A percentile compares a stretch with the other conserved stretches of the same genome.
phyloP scores from a whole-genome alignment of 2,797 vertebrate genomes.

The Liparis tanakae region DNA sequence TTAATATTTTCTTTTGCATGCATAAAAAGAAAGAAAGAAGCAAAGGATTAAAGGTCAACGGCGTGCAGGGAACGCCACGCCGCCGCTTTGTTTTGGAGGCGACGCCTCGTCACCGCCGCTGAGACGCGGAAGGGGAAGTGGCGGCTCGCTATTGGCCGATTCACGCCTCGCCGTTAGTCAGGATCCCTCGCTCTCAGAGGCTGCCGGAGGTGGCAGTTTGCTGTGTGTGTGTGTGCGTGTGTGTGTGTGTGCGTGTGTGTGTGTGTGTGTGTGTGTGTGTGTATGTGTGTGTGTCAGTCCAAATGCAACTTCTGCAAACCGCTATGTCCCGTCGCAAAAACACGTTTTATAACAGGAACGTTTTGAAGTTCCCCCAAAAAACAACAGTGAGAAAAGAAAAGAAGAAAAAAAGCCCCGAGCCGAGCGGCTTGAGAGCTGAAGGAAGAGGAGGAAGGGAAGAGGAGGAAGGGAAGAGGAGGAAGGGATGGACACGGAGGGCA shows the following conservation, averaged over 20 bases:
- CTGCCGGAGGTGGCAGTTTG: conserved; percentile 59
- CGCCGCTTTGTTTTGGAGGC: conserved; percentile 54
- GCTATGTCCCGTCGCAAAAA: conserved; percentile 13
- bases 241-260: conserved; percentile 11
- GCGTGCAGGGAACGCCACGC: conserved; percentile 49
- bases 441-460: not conserved
- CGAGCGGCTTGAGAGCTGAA: too few species aligned
- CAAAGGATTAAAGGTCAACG: conserved; percentile 23
- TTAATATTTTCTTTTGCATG: not conserved
- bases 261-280: conserved; percentile 41
- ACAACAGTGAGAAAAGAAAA: not conserved
- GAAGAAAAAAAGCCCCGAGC: too few species aligned
- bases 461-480: not conserved
- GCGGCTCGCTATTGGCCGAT: conserved; percentile 68
- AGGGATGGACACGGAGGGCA: not conserved
- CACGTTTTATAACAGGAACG: conserved; percentile 22
- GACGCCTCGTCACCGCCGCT: conserved; percentile 49
- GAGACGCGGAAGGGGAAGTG: conserved; percentile 60
- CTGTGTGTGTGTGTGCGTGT: conserved; percentile 26
- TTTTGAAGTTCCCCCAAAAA: not conserved
- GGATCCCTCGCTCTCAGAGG: conserved; percentile 66
- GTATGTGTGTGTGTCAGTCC: conserved; percentile 17
- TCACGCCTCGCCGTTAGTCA: conserved; percentile 73
- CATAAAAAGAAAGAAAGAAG: conserved; percentile 20
- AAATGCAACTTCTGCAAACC: conserved; percentile 53